phyloP scores from a whole-genome alignment of 2,113 vertebrate genomes.

The Ariopsis seemanni region DNA sequence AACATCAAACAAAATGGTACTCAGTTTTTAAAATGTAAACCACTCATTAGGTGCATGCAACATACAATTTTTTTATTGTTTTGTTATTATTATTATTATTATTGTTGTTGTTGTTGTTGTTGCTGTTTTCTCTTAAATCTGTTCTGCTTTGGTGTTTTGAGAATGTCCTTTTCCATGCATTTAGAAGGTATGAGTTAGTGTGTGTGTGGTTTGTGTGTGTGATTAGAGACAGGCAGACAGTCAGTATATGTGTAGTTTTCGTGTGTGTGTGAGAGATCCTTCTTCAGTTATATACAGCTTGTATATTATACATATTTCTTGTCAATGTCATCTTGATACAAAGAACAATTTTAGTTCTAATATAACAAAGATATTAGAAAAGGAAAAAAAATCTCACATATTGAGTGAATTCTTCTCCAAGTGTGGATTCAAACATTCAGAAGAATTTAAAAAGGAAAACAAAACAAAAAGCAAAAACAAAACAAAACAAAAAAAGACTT shows the following conservation, averaged over 20 bases:
- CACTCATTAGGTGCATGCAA: slow-evolving; percentile 76
- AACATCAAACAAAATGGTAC: slow-evolving; percentile 73
- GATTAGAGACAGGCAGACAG: no score
- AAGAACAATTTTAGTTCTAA: slow-evolving; percentile 52
- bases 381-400: slow-evolving; percentile 59
- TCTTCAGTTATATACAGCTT: slow-evolving; percentile 72
- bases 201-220: slow-evolving; percentile 35
- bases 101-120: background rate
- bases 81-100: slow-evolving; percentile 14
- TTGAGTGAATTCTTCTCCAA: slow-evolving; percentile 57
- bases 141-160: background rate
- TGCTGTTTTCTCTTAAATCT: background rate
- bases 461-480: slow-evolving; percentile 3
- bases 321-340: slow-evolving; percentile 62
- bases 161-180: slow-evolving; percentile 7
- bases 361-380: slow-evolving; percentile 62
- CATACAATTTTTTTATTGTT: slow-evolving; percentile 57
- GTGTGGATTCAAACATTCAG: slow-evolving; percentile 78
- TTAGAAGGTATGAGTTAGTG: background rate
- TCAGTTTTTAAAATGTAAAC: slow-evolving; percentile 72
- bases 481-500: slow-evolving; percentile 53
- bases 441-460: slow-evolving; percentile 69
- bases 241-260: no score
- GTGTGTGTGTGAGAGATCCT: slow-evolving; percentile 65
- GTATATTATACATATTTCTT: slow-evolving; percentile 66